These are phyloP conservation scores for Aphis craccivora DNA, from an alignment of 1,140 invertebrate genomes.

Conservation along the genomic window DNA sequence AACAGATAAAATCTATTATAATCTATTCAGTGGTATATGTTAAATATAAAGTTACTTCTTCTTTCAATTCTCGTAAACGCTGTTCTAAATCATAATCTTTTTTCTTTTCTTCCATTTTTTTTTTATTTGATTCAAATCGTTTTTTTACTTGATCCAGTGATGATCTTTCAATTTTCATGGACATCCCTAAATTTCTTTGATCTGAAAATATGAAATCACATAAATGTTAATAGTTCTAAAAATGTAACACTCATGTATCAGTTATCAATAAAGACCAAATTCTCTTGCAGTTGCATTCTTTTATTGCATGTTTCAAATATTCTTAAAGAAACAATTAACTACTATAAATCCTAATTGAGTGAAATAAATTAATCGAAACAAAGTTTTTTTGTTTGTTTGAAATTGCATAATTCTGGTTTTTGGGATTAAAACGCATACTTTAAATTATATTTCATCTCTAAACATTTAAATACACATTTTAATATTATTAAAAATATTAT, in stretches of 20 bases:
- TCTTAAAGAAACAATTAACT: neutral
- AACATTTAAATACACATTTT: neutral
- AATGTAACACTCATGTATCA: neutral
- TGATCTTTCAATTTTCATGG: slow-evolving; percentile 97
- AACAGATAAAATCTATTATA: too few relatives aligned
- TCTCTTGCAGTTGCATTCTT: neutral
- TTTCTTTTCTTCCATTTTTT: slow-evolving; percentile 93
- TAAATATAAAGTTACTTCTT: slow-evolving; percentile 73
- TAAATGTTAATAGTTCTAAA: neutral
- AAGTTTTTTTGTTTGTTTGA: too few relatives aligned
- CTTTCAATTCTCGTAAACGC: slow-evolving; percentile 89
- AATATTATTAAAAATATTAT: neutral
- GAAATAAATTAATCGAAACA: too few relatives aligned
- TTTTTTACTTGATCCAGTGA: slow-evolving; percentile 95
- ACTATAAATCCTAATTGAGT: neutral
- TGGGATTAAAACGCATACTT: neutral
- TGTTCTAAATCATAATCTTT: slow-evolving; percentile 95
- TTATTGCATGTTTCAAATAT: neutral
- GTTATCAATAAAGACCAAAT: neutral
- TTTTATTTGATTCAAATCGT: slow-evolving; percentile 91
- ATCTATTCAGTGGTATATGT: neutral
- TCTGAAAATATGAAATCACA: slow-evolving; percentile 67
- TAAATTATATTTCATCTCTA: neutral
- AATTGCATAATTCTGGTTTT: too few relatives aligned
- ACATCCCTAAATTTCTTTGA: slow-evolving; percentile 98